phyloP scores from a whole-genome alignment of 2,113 vertebrate species.

The Rissa tridactyla region DNA sequence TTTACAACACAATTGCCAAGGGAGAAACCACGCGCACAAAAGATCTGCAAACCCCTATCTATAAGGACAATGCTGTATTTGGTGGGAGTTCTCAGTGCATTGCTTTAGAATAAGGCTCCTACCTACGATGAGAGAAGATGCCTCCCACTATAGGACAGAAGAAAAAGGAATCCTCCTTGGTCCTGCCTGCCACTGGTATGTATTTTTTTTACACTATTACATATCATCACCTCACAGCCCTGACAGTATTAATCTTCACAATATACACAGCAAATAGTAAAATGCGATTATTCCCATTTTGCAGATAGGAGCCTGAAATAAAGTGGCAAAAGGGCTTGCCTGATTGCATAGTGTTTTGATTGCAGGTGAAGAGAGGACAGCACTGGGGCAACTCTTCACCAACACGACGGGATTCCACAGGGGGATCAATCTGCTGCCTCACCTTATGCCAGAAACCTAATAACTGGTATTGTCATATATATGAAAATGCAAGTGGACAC shows the following conservation, averaged over 20 bases:
- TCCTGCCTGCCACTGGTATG: not conserved
- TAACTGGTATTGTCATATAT: not conserved
- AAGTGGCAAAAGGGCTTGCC: not conserved
- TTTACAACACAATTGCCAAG: not conserved
- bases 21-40: not conserved
- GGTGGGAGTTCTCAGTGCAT: not conserved
- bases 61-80: accelerated
- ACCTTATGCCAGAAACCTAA: not conserved
- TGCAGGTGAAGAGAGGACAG: not conserved
- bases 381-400: not conserved
- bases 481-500: not conserved
- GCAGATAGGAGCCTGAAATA: not conserved
- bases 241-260: not conserved
- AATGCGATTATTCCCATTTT: not conserved
- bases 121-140: not conserved
- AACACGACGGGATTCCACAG: accelerated
- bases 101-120: not conserved
- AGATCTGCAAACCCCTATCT: not conserved
- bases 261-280: not conserved
- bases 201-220: not conserved
- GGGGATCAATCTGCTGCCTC: not conserved
- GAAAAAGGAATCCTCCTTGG: not conserved
- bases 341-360: not conserved
- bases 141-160: not conserved
- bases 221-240: not conserved